Base-by-base conservation (phyloP, 2,113 vertebrate species). In the Diadophis punctatus region DNA sequence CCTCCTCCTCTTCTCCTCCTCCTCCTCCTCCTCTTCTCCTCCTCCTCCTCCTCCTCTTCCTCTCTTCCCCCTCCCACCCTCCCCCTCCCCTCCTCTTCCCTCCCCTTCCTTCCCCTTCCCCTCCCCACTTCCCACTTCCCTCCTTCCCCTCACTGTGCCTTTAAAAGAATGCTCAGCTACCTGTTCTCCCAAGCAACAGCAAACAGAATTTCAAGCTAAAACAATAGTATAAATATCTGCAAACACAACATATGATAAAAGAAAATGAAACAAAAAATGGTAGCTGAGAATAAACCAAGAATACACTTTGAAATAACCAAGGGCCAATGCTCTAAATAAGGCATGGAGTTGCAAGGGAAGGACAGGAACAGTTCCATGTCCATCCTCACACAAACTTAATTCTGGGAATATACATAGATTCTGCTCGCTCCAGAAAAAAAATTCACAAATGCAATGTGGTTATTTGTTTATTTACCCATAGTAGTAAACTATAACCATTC, bases 11-110 rank as follows among this genome's bases (percentile, higher is more conserved):
- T n/a, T n/a, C 0, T 4, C 52, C 16, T 53, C 52, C 3, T 53
- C 52, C 16, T 53, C 52, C 16, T 53, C 52, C 14, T 48, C 48
- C 3, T 48, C 48, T n/a, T n/a, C 3, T 48, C 48, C 8, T 48
- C 6, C 1, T 48, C 48, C 6, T 48, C 48, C 6, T 56, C 20
- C 55, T 22, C 4, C 3, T 46, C 46, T 3, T 46, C 4, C 46
- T 46, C 46, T 3, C 22, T 55, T n/a, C 20, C 20, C 6, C 6
- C 55, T 56, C 1, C 6, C 6, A n/a, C n/a, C 4, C 55, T 56
- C 20, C 20, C 22, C 20, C 11, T 1, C 52, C 18, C 0, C 52
- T 14, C 11, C 0, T 4, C 4, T 3, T 20, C 18, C 1, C 53
- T 22, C 18, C 53, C 20, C 4, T 22, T 18, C 4, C 53, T 18